phyloP scores from a whole-genome alignment of 2,888 invertebrate genomes.

The Altica lythri region DNA sequence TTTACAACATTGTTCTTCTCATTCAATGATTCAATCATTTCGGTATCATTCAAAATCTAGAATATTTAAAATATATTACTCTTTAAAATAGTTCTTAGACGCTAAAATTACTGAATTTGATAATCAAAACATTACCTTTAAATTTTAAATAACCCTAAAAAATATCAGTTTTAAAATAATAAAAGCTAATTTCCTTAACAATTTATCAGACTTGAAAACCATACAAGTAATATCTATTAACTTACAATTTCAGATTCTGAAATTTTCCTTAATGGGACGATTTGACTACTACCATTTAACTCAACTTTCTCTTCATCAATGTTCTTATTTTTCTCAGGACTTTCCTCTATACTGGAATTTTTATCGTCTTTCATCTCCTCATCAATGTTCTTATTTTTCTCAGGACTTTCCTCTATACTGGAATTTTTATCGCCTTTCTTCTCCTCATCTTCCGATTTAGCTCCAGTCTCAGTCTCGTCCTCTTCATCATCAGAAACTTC shows the following conservation, averaged over 20 bases:
- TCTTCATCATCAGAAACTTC: slow-evolving; percentile 58
- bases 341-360: slow-evolving; percentile 39
- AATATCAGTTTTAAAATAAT: too few relatives aligned
- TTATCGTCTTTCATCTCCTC: background rate
- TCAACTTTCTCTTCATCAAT: slow-evolving; percentile 19
- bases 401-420: slow-evolving; percentile 19
- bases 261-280: background rate
- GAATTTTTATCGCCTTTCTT: slow-evolving; percentile 37
- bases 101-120: too few relatives aligned
- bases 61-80: too few relatives aligned
- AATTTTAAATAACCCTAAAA: too few relatives aligned
- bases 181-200: too few relatives aligned
- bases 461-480: slow-evolving; percentile 25
- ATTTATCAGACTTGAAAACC: too few relatives aligned
- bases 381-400: slow-evolving; percentile 9
- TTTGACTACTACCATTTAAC: slow-evolving; percentile 14
- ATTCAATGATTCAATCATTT: too few relatives aligned
- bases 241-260: background rate
- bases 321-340: slow-evolving; percentile 6
- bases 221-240: background rate
- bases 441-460: slow-evolving; percentile 11
- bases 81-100: too few relatives aligned
- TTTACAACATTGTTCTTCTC: too few relatives aligned
- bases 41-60: too few relatives aligned
- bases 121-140: too few relatives aligned